Evolutionary conservation across 2,888 invertebrate species (phyloP).

Genomic region (Torymus tubicola): DNA sequence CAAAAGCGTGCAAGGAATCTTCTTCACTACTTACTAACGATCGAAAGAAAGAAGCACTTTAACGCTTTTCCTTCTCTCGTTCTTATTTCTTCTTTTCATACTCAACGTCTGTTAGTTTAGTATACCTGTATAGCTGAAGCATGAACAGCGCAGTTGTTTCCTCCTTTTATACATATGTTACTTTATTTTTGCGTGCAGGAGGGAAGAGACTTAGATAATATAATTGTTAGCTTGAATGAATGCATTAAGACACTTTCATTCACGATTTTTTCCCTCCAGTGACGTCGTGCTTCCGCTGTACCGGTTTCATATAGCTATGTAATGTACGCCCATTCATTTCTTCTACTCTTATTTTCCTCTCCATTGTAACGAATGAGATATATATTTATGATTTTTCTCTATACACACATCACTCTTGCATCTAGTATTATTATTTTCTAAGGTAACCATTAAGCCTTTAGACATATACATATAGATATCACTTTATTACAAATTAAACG

Average conservation of each 20-base stretch:
- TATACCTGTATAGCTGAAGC: constrained; percentile 41
- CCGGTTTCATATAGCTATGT: neutral
- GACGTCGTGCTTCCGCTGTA: constrained; percentile 39
- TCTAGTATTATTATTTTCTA: constrained; percentile 59
- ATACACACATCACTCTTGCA: constrained; percentile 47
- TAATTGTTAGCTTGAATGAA: constrained; percentile 5
- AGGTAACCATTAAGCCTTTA: constrained; percentile 47
- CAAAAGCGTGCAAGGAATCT: constrained; percentile 27
- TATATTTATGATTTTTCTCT: constrained; percentile 21
- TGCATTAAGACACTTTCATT: too few species aligned
- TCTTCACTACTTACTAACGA: constrained; percentile 2
- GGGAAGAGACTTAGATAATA: neutral
- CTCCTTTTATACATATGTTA: constrained; percentile 7
- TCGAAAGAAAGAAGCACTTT: constrained; percentile 26
- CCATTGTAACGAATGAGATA: constrained; percentile 21
- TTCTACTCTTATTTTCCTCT: neutral
- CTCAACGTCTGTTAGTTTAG: neutral
- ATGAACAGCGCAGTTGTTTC: constrained; percentile 15
- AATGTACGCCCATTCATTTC: neutral
- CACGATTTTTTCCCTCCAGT: too few species aligned
- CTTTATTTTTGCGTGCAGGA: neutral
- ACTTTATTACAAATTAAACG: neutral
- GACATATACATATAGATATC: constrained; percentile 1
- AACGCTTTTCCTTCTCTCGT: neutral
- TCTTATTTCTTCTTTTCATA: constrained; percentile 10